Base-by-base conservation (phyloP, 2,113 vertebrate genomes). In the Felis catus region DNA sequence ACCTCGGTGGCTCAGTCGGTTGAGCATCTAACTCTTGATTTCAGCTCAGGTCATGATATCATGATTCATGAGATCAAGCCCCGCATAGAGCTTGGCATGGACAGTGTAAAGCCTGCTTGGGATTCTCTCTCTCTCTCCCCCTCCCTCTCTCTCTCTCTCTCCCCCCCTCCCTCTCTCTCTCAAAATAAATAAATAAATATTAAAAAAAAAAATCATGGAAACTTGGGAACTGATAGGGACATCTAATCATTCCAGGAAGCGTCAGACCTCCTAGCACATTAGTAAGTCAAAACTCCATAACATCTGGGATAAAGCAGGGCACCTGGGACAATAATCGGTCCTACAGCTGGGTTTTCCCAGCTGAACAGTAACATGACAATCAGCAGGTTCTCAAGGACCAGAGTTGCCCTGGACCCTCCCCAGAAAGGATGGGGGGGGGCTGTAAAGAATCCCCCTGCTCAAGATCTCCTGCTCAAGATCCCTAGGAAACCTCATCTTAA, bases 201-300 rank as follows among this genome's bases (percentile, higher is more conserved):
- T 45, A 36, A 36, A 36, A 36, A 36, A 23, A 61, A 90, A 91
- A 81, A 96, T 84, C 48, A 66, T 14, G 84, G 66, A 65, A 91
- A 95, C 63, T n/a, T 95, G 61, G 71, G 68, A 84, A 81, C 58
- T 41, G 63, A 94, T 2, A 33, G 82, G 23, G 81, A 58, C 23
- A 68, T 31, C 45, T n/a, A 79, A 66, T 89, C 65, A 76, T 84
- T 84, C 83, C 94, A 58, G 55, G 51, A 85, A 85, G 63, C 15
- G 29, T 89, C 80, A 85, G 83, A 90, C 39, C 95, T 97, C 81
- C 68, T 11, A 86, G 82, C 29, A 27, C 81, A 70, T 58, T 66
- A 45, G 51, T 55, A 89, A 61, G 14, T 89, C 89, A 76, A 81
- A 96, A 73, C 86, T 55, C 53, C 78, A n/a, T 76, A 63, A 85